phyloP scores from a whole-genome alignment of 2,113 vertebrate genomes.

The Gyps fulvus region DNA sequence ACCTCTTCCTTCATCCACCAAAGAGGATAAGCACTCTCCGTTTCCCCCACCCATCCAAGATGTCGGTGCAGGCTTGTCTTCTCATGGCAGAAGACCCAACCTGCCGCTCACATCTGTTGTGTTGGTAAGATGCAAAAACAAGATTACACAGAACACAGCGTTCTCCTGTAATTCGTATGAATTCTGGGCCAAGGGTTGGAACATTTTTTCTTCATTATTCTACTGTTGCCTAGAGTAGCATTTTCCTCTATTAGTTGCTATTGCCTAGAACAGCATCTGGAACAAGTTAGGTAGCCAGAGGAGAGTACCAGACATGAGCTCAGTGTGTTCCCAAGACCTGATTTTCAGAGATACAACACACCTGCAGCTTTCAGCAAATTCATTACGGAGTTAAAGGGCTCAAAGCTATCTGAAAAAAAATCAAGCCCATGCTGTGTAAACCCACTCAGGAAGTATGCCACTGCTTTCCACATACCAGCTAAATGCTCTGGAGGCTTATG shows the following conservation, averaged over 20 bases:
- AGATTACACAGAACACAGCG: neutral
- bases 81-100: neutral
- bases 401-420: neutral
- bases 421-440: neutral
- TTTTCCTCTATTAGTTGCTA: constrained; percentile 41
- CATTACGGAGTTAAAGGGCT: neutral
- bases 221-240: constrained; percentile 8
- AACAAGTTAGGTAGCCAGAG: constrained; percentile 51
- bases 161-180: neutral
- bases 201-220: constrained; percentile 61
- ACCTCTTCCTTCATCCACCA: neutral
- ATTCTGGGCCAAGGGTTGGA: constrained; percentile 38
- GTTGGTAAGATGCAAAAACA: constrained; percentile 25
- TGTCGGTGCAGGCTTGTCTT: neutral
- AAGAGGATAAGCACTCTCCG: neutral
- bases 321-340: constrained; percentile 41
- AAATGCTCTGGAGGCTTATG: neutral
- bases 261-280: constrained; percentile 57
- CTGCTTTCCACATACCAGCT: neutral
- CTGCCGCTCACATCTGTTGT: constrained; percentile 15
- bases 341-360: constrained; percentile 50
- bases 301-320: constrained; percentile 48
- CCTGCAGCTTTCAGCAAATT: constrained; percentile 41
- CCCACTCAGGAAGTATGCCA: neutral
- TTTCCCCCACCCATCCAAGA: neutral